Evolutionary conservation across 1,140 invertebrate species (phyloP), one percentile per base, ranked within the genome.

Genomic region (Nasonia vitripennis): DNA sequence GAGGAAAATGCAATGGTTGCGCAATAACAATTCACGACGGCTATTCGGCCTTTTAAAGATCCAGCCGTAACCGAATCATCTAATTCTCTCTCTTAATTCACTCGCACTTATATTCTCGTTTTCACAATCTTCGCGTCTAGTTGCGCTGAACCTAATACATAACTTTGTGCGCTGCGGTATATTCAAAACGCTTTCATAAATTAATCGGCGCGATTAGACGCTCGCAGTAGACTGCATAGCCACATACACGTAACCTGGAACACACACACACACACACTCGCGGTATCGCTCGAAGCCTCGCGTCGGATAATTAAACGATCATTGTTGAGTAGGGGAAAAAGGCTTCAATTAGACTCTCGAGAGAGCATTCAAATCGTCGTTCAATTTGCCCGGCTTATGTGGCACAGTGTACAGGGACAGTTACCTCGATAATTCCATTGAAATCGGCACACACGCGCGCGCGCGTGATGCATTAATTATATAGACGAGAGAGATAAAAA

Each of bases 71-170:
- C 14, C 68, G 68, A 71, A 71, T 71, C 68, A 31, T 71, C 68
- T 23, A 10, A 0, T 6, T n/a, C 9, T 27, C 14, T 2, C 11
- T 3, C 34, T 37, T 37, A 27, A 27, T 27, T 27, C 23, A 11
- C 23, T 31, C 27, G 23, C 20, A 71, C 31, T 11, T 71, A 31
- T 17, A 31, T n/a, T 71, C 68, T 31, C 27, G 68, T 71, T 31
- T 71, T 34, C 68, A 71, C 31, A 71, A 71, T 71, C 20, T n/a
- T 17, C 23, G 68, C 68, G 12, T 17, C 41, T 45, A 45, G 41
- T 45, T 45, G 23, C 68, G 68, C 68, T 71, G 68, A 71, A 71
- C 68, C 6, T 34, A 34, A 71, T 71, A 71, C 68, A 71, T 71
- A 71, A 71, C 27, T 71, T 71, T 31, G 34, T 37, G 7, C 68